Conservation (phyloP, 1,140 invertebrate genomes). For the Drosophila sucinea region DNA sequence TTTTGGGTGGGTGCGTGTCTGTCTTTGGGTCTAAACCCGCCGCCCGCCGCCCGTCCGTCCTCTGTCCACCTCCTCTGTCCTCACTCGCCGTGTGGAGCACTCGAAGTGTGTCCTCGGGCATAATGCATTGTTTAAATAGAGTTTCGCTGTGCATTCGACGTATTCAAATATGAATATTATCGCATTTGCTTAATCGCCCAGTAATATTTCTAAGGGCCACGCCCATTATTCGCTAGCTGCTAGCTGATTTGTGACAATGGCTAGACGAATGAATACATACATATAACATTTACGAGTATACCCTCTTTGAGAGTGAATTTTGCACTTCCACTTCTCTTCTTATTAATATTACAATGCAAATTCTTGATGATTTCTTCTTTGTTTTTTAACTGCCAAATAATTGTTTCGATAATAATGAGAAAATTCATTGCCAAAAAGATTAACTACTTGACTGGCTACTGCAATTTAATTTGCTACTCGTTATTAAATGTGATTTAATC, state of each 20-base stretch:
- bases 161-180: constrained; percentile 83
- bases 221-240: constrained; percentile 25
- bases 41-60: neutral
- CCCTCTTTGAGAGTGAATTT: neutral
- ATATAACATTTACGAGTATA: neutral
- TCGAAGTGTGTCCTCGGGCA: constrained; percentile 53
- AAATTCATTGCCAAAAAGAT: neutral
- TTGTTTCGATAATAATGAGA: too few relatives aligned
- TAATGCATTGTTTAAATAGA: constrained; percentile 77
- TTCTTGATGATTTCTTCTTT: neutral
- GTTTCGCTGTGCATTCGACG: constrained; percentile 53
- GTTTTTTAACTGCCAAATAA: too few relatives aligned
- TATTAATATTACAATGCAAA: neutral
- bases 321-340: neutral
- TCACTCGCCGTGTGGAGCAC: constrained; percentile 8
- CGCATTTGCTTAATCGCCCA: constrained; percentile 79
- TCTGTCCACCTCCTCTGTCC: constrained; percentile 12
- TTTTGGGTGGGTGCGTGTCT: constrained; percentile 72
- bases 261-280: constrained; percentile 2
- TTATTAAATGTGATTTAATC: neutral
- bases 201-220: constrained; percentile 72
- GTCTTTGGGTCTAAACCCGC: constrained; percentile 2
- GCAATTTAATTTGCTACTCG: neutral
- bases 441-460: neutral
- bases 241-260: constrained; percentile 12